Evolutionary conservation across 2,113 vertebrate species (phyloP), one percentile per base, ranked within the genome.

Genomic region (Engystomops pustulosus): DNA sequence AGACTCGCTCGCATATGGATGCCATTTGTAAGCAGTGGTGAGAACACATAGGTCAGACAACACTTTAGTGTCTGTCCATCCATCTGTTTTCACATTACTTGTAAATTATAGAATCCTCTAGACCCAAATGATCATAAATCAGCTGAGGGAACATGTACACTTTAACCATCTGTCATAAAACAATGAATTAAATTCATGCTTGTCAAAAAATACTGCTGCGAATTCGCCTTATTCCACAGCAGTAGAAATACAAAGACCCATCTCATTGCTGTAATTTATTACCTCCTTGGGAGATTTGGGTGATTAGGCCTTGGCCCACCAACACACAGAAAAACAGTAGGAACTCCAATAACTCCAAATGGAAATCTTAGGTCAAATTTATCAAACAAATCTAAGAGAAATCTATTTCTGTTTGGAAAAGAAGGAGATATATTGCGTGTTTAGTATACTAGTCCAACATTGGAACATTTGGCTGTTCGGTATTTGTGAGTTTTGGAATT

Each of bases 401-500:
- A 98, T 96, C 96, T 96, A 95, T 97, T 97, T 96, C 96, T 98
- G 95, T 98, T 97, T 97, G 93, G 94, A 95, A 90, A 97, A 93
- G 91, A 84, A 83, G 90, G 93, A 98, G 95, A 98, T 97, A 95
- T 96, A 98, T 95, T 93, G 91, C 91, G 91, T 96, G 96, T 96
- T 94, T 97, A 95, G 96, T 92, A 94, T 94, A 94, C 85, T 81
- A 94, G 93, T 94, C 93, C 90, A 89, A 94, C 95, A 93, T 91
- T 93, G 95, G 95, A 98, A 96, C 95, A 90, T 96, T 96, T 91
- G 93, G 95, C 95, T 94, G 88, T 90, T 88, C 91, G 91, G 94
- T 95, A 95, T 96, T 97, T 97, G 95, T 98, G 96, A 96, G 96
- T 98, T 95, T 97, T 97, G 96, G 96, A 98, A 95, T 96, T 96